Evolutionary conservation across 2,113 vertebrate species (phyloP), one percentile per base, ranked within the genome.

Genomic region (Narcine bancroftii): DNA sequence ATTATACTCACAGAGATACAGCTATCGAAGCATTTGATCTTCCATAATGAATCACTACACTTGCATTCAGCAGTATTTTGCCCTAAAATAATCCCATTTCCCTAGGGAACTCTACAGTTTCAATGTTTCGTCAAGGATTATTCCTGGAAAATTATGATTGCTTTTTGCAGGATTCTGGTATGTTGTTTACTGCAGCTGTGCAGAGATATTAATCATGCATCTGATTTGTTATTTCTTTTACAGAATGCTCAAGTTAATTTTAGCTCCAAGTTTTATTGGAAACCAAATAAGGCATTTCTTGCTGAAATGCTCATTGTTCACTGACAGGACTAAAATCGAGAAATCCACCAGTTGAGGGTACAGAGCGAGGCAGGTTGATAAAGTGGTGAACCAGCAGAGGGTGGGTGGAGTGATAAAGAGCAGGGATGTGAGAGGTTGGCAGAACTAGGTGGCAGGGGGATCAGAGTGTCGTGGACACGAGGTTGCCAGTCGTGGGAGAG

Each of bases 191-290:
- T 56, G 50, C 29, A 85, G 47, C 81, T 85, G 26, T 60, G 50
- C 24, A 85, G 81, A 63, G 81, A 60, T 85, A 60, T 85, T 60
- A 36, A 87, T 87, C 53, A 87, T 87, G 36, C n/a, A 33, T 63
- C 53, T 87, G n/a, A 53, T 87, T 63, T 36, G 81, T 87, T 87
- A 87, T 87, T 87, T 21, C 33, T 17, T n/a, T 39, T 60, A 60
- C 53, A 63, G 81, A 87, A 87, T 87, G 81, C 60, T 87, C 81
- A 33, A 60, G 81, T 60, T 87, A 87, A 87, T 36, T 87, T 60
- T 60, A 87, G 81, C 15, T 87, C 81, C 53, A 60, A 63, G 33
- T 63, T 60, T 87, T 63, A 60, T 21, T 36, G 17, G 81, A 36
- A 87, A 87, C 33, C 33, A 60, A 87, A 63, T 60, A 24, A 87